Conservation (phyloP, 1,140 invertebrate genomes). For the Physella acuta region DNA sequence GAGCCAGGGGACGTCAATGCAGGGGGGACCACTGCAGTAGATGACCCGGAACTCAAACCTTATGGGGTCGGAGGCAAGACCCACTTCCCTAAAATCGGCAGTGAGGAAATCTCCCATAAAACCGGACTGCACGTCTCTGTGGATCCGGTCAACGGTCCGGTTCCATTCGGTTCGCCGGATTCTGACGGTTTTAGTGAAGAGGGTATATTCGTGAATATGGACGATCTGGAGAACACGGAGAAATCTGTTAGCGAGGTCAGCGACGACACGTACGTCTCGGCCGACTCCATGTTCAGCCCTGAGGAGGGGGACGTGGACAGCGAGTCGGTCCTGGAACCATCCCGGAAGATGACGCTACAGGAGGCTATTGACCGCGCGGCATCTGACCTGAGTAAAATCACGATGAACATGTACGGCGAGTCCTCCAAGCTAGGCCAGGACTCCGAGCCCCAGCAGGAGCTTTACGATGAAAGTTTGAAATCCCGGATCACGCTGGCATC, state of each 20-base stretch:
- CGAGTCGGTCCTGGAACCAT: not conserved
- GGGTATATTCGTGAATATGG: slow-evolving; percentile 51
- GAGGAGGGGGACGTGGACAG: slow-evolving; percentile 31
- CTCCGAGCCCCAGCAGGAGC: not conserved
- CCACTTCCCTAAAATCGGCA: not conserved
- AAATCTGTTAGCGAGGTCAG: slow-evolving; percentile 28
- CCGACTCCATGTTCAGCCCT: slow-evolving; percentile 39
- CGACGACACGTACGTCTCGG: slow-evolving; percentile 30
- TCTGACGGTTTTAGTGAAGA: slow-evolving; percentile 41
- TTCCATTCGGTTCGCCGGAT: slow-evolving; percentile 25
- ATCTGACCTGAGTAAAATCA: slow-evolving; percentile 12
- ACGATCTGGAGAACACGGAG: slow-evolving; percentile 35
- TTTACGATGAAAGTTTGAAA: not conserved
- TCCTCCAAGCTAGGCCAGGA: not conserved
- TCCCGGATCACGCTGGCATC: not conserved
- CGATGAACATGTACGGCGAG: not conserved
- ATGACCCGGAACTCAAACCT: not conserved
- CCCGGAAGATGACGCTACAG: slow-evolving; percentile 30
- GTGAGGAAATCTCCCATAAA: not conserved
- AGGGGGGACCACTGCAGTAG: not conserved
- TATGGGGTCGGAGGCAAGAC: not conserved
- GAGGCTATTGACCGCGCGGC: slow-evolving; percentile 33
- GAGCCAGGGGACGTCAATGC: not conserved
- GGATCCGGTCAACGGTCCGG: no score
- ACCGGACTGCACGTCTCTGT: not conserved